Evolutionary conservation across 2,888 invertebrate species (phyloP), one percentile per base, ranked within the genome.

Genomic region (Nebria brevicollis): DNA sequence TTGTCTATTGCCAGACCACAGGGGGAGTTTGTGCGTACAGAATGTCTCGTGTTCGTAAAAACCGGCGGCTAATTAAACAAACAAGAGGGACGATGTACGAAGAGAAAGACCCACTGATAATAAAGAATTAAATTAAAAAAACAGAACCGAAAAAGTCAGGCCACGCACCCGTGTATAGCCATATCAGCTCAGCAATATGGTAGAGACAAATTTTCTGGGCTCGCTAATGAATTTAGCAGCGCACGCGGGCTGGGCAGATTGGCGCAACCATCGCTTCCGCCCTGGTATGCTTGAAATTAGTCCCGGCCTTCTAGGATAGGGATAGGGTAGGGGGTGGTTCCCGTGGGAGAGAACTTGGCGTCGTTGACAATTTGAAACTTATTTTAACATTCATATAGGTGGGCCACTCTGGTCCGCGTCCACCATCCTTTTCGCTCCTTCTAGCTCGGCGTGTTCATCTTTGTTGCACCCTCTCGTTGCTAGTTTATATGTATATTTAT

Each of bases 291-390:
- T 73, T 26, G 43, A 73, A 73, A 73, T 66, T 64, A 68, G 77
- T 42, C 77, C 26, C 64, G 75, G 34, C 15, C 73, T 73, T 73
- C 73, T 41, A 73, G 73, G 77, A 13, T 41, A 34, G 68, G 68
- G 13, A 42, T 64, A 34, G 10, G 68, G 72, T 15, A 70, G 77
- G n/a, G 41, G 66, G 25, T 64, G 70, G 43, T 54, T 86, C 89
- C 88, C 90, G 80, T 83, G 90, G 89, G 90, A 89, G 84, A 84
- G 84, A 88, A 90, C 87, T 89, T 89, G 88, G 83, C 88, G 89
- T 89, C 89, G 89, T 89, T 89, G 90, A 90, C 90, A 90, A 90
- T 90, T 90, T 90, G 88, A 89, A 90, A 90, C 89, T 90, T 90
- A 90, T 90, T 90, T 90, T 90, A 90, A 90, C 90, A 90, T 90